Base-by-base conservation (phyloP, 2,888 invertebrate genomes). In the Lycophotia porphyrea region DNA sequence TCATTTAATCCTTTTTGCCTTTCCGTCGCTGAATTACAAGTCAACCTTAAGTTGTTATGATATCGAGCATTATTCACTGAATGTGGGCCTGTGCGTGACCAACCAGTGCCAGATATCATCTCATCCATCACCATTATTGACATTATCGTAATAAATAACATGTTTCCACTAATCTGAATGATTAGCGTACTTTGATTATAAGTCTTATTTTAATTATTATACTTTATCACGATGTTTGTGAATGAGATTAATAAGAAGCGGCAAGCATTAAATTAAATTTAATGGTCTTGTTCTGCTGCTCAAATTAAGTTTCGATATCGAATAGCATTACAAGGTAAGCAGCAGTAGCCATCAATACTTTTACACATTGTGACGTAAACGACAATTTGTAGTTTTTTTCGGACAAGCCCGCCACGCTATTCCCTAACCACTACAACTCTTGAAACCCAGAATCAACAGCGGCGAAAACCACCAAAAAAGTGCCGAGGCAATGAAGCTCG, bases 41-140 rank as follows among this genome's bases (percentile, higher is more conserved):
- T 42, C n/a, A 36, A 74, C 63, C 15, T 64, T 47, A 1, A 74
- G 11, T 65, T 36, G 15, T 52, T 61, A 58, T 49, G 47, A 64
- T 77, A 71, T n/a, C 21, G 36, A 78, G 55, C 64, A 52, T 47
- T 55, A 31, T 69, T 69, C 61, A 47, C 1, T 21, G 55, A 75
- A 61, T 76, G 34, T 69, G 71, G 76, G 65, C 47, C 47, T 49
- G 44, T 63, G 78, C 82, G 85, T 82, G 85, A 68, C 78, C 78
- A 77, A 70, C 72, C 24, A 55, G 83, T 85, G 72, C 42, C 27
- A 68, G 83, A 85, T 85, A 85, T 73, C 52, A 60, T 36, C 18
- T 58, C 24, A 82, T 85, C 83, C 70, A 82, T 82, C 70, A 73
- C 66, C 27, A 68, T 68, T 80, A 61, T 47, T 75, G 49, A 75